phyloP scores from a whole-genome alignment of 2,888 invertebrate genomes.

The Drosophila borborema region DNA sequence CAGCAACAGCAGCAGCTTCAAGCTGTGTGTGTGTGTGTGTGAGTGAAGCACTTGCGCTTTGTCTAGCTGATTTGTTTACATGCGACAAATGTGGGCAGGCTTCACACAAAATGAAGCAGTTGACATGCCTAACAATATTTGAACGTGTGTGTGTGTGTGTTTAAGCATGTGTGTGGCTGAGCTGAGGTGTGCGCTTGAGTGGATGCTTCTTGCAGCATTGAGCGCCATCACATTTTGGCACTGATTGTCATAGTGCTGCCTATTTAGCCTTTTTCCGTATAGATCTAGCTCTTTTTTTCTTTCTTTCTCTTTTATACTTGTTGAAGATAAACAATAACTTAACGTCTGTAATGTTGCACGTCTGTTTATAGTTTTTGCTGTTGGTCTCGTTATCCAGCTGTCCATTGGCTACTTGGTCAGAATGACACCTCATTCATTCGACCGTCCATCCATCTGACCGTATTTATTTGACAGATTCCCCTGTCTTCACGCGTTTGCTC shows the following conservation, averaged over 20 bases:
- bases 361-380: not conserved
- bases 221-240: constrained; percentile 47
- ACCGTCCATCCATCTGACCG: not conserved
- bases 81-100: constrained; percentile 50
- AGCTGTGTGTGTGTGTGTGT: constrained; percentile 2
- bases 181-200: constrained; percentile 7
- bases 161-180: constrained; percentile 11
- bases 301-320: not conserved
- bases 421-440: not conserved
- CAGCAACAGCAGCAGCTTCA: constrained; percentile 15
- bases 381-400: not conserved
- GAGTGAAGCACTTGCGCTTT: constrained; percentile 34
- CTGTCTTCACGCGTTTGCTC: not conserved
- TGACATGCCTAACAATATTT: constrained; percentile 17
- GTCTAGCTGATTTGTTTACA: constrained; percentile 64
- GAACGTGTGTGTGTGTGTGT: constrained; percentile 11
- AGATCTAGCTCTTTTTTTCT: not conserved
- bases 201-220: constrained; percentile 33
- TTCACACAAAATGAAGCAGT: constrained; percentile 32
- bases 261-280: not conserved
- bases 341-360: not conserved
- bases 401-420: not conserved
- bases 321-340: not conserved
- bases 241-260: constrained; percentile 19
- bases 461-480: no score